Evolutionary conservation across 2,888 invertebrate species (phyloP), one percentile per base, ranked within the genome.

Genomic region (Monoplex corrugatus): DNA sequence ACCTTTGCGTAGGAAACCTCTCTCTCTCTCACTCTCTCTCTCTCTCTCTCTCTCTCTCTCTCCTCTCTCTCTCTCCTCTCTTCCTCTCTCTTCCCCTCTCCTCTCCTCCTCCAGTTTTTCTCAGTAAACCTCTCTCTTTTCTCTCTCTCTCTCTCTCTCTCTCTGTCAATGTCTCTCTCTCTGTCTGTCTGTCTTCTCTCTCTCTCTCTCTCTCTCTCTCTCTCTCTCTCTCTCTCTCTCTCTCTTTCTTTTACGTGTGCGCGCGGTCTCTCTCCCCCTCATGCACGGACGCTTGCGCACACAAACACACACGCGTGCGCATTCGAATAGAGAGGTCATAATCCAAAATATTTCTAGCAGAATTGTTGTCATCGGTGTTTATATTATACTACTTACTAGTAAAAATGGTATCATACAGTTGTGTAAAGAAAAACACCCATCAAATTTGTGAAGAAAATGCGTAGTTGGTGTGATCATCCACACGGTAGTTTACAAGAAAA

Each of bases 121-220:
- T n/a, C n/a, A n/a, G n/a, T n/a, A n/a, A n/a, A n/a, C n/a, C n/a
- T n/a, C n/a, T n/a, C 13, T 68, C 23, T 6, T 68, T n/a, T 68
- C 68, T 68, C 68, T 68, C 68, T 68, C 68, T 68, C 68, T 68
- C 68, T 68, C 68, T 68, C 68, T 68, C 68, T 68, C n/a, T n/a
- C 2, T 63, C 16, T 68, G 1, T 75, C 38, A 38, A 8, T 75
- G 38, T 75, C 35, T 38, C 75, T 38, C 38, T 35, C 35, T 35
- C 35, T 75, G 2, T 35, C 75, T 75, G 38, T 75, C 75, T 75
- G 0, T 80, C 43, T n/a, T 72, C 78, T 80, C 43, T 80, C 43
- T 43, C 78, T 80, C 43, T 80, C 43, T 72, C 38, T 72, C 72
- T 72, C 72, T 72, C 72, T 72, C 38, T 72, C 72, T 72, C 38